Evolutionary conservation across 2,888 invertebrate species (phyloP).

Genomic region (Cerceris rybyensis): DNA sequence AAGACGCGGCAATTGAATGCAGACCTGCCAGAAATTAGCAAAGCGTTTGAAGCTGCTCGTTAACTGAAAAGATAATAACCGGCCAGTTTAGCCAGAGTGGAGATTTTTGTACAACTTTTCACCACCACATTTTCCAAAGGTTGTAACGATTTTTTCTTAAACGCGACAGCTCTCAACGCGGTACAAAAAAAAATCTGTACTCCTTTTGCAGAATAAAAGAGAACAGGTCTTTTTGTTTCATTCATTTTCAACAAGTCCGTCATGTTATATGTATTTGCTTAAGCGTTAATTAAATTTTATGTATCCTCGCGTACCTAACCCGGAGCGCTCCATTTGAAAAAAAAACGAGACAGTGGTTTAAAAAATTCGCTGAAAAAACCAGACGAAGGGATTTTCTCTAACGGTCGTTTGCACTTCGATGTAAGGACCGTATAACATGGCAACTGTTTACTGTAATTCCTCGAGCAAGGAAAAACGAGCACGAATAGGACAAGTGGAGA

Average conservation of each 20-base stretch:
- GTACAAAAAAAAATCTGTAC: too few relatives aligned
- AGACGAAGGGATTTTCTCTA: background rate
- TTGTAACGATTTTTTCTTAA: too few relatives aligned
- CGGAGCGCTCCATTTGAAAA: background rate
- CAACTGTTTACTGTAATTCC: slow-evolving; percentile 13
- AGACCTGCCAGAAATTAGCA: background rate
- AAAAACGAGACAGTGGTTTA: background rate
- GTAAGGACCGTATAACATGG: slow-evolving; percentile 10
- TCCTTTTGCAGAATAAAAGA: too few relatives aligned
- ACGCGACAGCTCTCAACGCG: too few relatives aligned
- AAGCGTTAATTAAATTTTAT: slow-evolving; percentile 1
- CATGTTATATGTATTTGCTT: background rate
- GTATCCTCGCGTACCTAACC: background rate
- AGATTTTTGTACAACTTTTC: too few relatives aligned
- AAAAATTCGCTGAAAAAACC: background rate
- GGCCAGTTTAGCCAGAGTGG: too few relatives aligned
- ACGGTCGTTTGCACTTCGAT: slow-evolving; percentile 14
- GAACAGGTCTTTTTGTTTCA: too few relatives aligned
- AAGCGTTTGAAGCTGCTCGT: background rate
- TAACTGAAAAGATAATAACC: background rate
- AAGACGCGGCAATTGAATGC: background rate
- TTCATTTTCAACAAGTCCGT: too few relatives aligned
- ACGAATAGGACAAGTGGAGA: background rate
- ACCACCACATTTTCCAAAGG: too few relatives aligned
- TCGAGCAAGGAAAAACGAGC: background rate